phyloP scores from a whole-genome alignment of 1,140 invertebrate species.

The Drosophila nasuta region DNA sequence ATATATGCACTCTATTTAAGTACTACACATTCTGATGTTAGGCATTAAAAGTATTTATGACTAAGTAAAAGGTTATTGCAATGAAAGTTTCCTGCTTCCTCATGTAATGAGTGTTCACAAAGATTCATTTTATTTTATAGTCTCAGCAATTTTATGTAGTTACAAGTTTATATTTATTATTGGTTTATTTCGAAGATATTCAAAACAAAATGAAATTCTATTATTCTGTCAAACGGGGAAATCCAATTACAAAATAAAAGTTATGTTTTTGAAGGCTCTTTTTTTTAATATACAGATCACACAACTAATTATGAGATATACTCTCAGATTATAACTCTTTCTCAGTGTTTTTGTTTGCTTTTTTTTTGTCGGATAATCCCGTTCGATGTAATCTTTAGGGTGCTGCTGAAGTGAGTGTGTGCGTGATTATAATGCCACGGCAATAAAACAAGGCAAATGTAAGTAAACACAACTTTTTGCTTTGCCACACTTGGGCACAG shows the following conservation, averaged over 20 bases:
- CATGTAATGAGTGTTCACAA: background rate
- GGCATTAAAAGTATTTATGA: conserved; percentile 19
- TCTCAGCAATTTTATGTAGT: too few relatives aligned
- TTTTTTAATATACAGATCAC: background rate
- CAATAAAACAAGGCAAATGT: conserved; percentile 73
- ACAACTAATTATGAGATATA: conserved; percentile 18
- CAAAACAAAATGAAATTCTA: too few relatives aligned
- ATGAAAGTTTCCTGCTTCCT: background rate
- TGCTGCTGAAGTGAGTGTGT: conserved; percentile 16
- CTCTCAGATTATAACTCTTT: conserved; percentile 7
- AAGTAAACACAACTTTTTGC: conserved; percentile 75
- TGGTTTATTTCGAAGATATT: too few relatives aligned
- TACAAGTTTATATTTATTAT: too few relatives aligned
- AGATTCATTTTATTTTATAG: background rate
- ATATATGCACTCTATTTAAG: conserved; percentile 14
- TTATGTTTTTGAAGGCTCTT: background rate
- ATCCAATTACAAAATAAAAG: background rate
- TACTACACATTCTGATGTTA: background rate
- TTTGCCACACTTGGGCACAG: conserved; percentile 17
- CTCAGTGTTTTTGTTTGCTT: background rate
- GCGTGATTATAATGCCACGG: conserved; percentile 57
- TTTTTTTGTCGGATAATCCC: conserved; percentile 6
- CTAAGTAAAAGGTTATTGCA: conserved; percentile 7
- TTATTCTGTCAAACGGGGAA: too few relatives aligned
- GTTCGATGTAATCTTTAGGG: conserved; percentile 15